Base-by-base conservation (phyloP, 1,140 invertebrate genomes). In the Conus ventricosus region DNA sequence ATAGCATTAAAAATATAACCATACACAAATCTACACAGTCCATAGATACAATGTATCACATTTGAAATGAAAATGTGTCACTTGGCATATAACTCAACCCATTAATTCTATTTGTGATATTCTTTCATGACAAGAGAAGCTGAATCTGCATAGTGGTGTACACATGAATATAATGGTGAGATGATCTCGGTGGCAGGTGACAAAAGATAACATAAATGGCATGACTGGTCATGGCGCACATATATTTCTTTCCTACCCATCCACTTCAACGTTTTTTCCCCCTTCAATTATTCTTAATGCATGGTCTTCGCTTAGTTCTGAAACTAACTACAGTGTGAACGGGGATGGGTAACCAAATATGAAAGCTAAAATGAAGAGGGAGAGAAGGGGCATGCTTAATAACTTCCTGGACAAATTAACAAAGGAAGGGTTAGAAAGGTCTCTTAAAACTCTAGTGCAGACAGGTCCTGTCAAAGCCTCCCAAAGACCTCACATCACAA, bases 261-360 rank as follows among this genome's bases (percentile, higher is more conserved):
- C 67, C 67, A 71, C 11, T 71, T n/a, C 23, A 20, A 71, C 6
- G 15, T 71, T 71, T n/a, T 71, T 71, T n/a, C 20, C 67, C 2
- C 67, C 67, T 23, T 71, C 67, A 20, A 51, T 81, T 54, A 51
- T 39, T 78, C 76, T 39, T 7, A 39, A 39, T 27, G 7, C 76
- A 60, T 39, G 80, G 80, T 54, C 51, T 81, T 81, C 51, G 51
- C 80, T 81, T 81, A 81, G 80, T 81, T 81, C 80, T 81, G 80
- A 54, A 81, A 51, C 80, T 23, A 25, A 20, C 53, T 25, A 81
- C 53, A 54, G 39, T 51, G 39, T 23, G 23, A 54, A 81, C n/a
- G 17, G 51, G 20, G 80, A 81, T 20, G 67, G 23, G 39, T 17
- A 81, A 15, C 80, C 80, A 81, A 54, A 81, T 17, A 51, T 15